Conservation (phyloP, 1,140 invertebrate genomes). For the Steinernema khuongi region DNA sequence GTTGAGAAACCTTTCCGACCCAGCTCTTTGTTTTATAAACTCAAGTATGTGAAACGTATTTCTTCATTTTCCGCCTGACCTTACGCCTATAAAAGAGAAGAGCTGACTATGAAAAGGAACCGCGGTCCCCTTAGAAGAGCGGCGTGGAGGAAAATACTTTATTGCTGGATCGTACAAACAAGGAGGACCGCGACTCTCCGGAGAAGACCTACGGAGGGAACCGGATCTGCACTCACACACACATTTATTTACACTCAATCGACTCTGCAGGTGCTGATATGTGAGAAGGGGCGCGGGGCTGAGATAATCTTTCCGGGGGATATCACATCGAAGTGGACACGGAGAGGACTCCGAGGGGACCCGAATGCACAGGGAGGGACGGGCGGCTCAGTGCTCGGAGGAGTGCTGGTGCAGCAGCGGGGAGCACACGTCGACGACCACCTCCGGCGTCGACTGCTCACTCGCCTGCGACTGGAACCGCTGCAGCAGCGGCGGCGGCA, state of each 20-base stretch:
- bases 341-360: not conserved
- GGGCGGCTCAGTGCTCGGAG: not conserved
- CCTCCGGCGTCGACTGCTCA: constrained; percentile 4
- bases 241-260: not conserved
- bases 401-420: not conserved
- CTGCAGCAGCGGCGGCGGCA: not conserved
- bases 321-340: constrained; percentile 7
- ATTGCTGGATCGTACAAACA: constrained; percentile 10
- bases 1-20: no score
- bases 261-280: not conserved
- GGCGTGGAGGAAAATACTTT: constrained; percentile 7
- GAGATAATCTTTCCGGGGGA: not conserved
- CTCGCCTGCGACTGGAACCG: not conserved
- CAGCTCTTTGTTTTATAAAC: no score
- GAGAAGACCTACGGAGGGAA: not conserved
- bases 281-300: not conserved
- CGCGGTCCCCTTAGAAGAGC: no score
- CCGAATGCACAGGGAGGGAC: not conserved
- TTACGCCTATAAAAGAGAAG: no score
- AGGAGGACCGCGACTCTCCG: not conserved
- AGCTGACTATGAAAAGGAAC: no score
- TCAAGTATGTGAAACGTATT: no score
- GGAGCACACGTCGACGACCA: constrained; percentile 2
- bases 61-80: no score
- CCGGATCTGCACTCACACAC: not conserved